phyloP scores from a whole-genome alignment of 2,797 vertebrate genomes.

The Scolopax bukidnonensis region DNA sequence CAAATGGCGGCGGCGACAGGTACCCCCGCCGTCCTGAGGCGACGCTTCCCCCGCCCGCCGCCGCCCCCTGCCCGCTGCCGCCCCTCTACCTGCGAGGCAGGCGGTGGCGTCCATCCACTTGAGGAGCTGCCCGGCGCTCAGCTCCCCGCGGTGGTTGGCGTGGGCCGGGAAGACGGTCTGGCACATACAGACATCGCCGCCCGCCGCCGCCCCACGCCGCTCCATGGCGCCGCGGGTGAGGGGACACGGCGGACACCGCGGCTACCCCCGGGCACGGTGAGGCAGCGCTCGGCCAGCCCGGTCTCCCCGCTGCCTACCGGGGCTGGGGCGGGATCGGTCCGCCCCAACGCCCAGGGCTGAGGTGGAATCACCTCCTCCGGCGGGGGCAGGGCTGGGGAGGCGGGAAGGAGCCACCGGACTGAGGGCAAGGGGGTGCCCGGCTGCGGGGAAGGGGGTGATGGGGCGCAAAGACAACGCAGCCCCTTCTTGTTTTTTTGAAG shows the following conservation, averaged over 20 bases:
- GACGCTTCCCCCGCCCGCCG: background rate
- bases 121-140: conserved; percentile 79
- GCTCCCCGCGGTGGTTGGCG: conserved; percentile 69
- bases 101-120: conserved; percentile 79
- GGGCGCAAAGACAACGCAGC: background rate
- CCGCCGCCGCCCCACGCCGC: background rate
- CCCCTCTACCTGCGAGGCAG: conserved; percentile 77
- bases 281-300: too few relatives aligned
- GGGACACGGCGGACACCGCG: too few relatives aligned
- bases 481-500: too few relatives aligned
- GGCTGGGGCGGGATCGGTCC: background rate
- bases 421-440: background rate
- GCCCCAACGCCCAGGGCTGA: background rate
- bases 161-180: conserved; percentile 75
- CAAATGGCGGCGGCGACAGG: background rate
- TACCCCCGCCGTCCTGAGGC: background rate
- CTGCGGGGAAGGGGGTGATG: too few relatives aligned
- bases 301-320: too few relatives aligned
- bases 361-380: background rate
- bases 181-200: conserved; percentile 69
- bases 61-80: background rate
- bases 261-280: too few relatives aligned
- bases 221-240: background rate
- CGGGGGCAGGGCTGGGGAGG: background rate
- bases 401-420: background rate